Percentiles rank a stretch among this genome's conserved stretches.
These are phyloP conservation scores for Agriopis marginaria DNA, from an alignment of 2,888 invertebrate species.

Conservation along the genomic window DNA sequence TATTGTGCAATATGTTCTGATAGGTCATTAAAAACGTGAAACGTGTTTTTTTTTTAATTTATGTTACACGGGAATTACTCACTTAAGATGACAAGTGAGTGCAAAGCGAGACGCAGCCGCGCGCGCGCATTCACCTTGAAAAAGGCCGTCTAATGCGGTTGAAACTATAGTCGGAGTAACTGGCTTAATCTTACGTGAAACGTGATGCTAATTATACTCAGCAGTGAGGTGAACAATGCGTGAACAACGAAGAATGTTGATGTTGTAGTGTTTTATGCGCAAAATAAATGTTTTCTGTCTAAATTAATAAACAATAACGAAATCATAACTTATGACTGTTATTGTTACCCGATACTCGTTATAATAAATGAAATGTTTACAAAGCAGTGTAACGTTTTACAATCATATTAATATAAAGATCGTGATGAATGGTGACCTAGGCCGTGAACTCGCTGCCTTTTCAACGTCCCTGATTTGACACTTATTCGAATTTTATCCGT, in stretches of 20 bases:
- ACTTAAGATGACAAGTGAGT: no score
- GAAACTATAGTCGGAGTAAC: no score
- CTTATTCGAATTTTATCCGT: conserved; percentile 37
- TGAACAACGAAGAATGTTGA: neutral
- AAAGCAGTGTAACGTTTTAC: neutral
- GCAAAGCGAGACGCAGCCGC: no score
- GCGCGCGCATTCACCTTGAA: no score
- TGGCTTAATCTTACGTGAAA: no score
- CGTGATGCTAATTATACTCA: no score
- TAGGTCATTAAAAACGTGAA: no score
- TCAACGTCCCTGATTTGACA: conserved; percentile 38
- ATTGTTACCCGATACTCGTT: neutral
- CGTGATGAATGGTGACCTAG: conserved; percentile 12
- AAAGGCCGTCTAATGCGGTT: no score
- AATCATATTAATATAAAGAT: conserved; percentile 4
- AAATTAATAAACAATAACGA: neutral
- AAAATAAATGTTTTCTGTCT: neutral
- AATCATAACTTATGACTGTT: neutral
- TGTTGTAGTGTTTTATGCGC: neutral
- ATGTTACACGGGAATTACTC: no score
- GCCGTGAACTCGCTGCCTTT: conserved; percentile 32
- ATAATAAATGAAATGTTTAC: neutral
- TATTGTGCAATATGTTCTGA: no score
- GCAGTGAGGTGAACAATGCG: no score
- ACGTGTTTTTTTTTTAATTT: no score